These are phyloP conservation scores for Heterohyrax brucei DNA, from an alignment of 2,797 vertebrate species.

Conservation along the genomic window DNA sequence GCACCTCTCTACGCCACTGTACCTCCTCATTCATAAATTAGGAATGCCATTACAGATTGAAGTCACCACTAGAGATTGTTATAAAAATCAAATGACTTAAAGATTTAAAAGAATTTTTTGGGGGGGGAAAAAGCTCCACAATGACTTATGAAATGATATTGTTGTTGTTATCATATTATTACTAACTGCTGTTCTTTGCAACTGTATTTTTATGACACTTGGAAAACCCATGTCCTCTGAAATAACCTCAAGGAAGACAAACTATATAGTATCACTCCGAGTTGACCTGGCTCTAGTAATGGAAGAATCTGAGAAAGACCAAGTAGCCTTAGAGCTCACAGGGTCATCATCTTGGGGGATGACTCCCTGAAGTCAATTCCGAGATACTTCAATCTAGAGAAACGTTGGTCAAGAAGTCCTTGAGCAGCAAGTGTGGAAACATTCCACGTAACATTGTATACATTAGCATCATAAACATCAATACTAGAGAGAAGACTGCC, in stretches of 20 bases:
- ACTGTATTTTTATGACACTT: background rate
- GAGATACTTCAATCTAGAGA: background rate
- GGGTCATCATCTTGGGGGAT: background rate
- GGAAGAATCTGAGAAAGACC: background rate
- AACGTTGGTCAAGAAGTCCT: slow-evolving; percentile 29
- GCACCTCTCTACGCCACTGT: background rate
- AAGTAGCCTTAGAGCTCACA: background rate
- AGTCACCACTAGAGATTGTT: background rate
- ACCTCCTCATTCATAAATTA: background rate
- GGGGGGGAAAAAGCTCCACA: background rate
- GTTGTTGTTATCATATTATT: background rate
- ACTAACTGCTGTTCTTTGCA: background rate
- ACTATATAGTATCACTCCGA: background rate
- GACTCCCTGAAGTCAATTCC: background rate
- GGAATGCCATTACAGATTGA: background rate
- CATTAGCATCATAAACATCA: background rate
- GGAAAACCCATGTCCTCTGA: background rate
- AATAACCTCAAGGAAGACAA: background rate
- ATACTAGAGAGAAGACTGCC: background rate
- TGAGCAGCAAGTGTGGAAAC: slow-evolving; percentile 13
- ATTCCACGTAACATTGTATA: background rate
- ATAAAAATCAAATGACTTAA: background rate
- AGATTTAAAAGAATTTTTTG: slow-evolving; percentile 25
- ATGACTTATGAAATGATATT: background rate
- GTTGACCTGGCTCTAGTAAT: background rate